Evolutionary conservation across 2,888 invertebrate species (phyloP).

Genomic region (Sarcophaga subvicina): DNA sequence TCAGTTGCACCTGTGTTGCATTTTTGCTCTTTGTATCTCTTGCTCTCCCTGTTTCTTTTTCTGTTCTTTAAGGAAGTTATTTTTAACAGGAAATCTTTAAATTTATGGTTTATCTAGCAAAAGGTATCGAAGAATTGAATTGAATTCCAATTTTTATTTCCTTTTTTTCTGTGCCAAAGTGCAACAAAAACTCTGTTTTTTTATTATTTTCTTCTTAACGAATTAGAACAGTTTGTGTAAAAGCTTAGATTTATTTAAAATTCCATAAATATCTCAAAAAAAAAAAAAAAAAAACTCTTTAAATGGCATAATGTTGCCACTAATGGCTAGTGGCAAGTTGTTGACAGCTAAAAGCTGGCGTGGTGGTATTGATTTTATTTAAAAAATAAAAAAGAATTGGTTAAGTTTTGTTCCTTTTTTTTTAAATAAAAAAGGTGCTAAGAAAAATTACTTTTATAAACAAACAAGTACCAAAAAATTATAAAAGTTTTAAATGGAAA

Average conservation of each 20-base stretch:
- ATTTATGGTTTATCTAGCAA: slow-evolving; percentile 52
- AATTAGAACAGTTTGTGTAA: neutral
- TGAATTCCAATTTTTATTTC: neutral
- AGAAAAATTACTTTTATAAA: too few species aligned
- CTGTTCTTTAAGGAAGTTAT: slow-evolving; percentile 46
- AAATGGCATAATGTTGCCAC: neutral
- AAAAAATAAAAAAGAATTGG: too few species aligned
- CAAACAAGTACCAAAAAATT: too few species aligned
- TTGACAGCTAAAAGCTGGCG: too few species aligned
- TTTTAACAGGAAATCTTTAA: slow-evolving; percentile 56
- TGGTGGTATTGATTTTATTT: too few species aligned
- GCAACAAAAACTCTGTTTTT: slow-evolving; percentile 29
- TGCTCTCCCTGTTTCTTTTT: neutral
- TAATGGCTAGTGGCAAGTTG: too few species aligned
- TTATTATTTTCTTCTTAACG: neutral
- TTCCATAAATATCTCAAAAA: neutral
- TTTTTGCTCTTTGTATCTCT: neutral
- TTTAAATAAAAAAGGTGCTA: too few species aligned
- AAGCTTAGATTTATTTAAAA: neutral
- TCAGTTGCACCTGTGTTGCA: slow-evolving; percentile 64
- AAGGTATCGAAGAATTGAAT: neutral
- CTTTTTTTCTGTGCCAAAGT: neutral
- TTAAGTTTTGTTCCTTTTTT: too few species aligned
- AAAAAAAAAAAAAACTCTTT: neutral
- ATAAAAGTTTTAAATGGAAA: too few species aligned